A percentile compares a stretch with the other conserved stretches of the same genome.
Evolutionary conservation across 2,113 vertebrate genomes (phyloP).

Genomic region (Anolis carolinensis): DNA sequence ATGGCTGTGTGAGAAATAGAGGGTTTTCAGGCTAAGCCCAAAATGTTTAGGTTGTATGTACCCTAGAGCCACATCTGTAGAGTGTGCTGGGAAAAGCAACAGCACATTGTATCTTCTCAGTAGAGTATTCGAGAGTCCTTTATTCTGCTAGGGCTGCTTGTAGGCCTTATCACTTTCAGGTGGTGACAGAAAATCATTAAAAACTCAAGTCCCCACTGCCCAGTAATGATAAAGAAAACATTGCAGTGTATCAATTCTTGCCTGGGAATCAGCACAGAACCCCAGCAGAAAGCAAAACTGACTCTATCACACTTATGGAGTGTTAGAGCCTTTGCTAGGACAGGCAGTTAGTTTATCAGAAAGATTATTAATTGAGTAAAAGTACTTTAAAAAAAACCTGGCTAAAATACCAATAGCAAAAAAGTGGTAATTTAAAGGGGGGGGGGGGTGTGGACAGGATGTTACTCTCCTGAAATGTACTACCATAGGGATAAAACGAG

Average conservation of each 20-base stretch:
- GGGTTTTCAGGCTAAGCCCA: constrained; percentile 52
- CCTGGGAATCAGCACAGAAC: constrained; percentile 57
- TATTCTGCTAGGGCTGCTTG: constrained; percentile 68
- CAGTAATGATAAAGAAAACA: constrained; percentile 74
- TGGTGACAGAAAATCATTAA: constrained; percentile 80
- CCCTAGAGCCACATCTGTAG: constrained; percentile 47
- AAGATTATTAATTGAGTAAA: neutral
- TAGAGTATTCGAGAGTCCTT: constrained; percentile 65
- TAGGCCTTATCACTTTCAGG: constrained; percentile 72
- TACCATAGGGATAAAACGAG: too few species aligned
- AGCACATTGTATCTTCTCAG: constrained; percentile 56
- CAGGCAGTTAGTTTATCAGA: neutral
- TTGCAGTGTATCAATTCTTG: constrained; percentile 61
- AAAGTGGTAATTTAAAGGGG: too few species aligned
- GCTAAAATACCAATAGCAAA: neutral
- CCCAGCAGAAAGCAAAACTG: constrained; percentile 58
- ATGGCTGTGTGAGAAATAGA: constrained; percentile 19
- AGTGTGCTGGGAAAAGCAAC: constrained; percentile 42
- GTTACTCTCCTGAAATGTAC: too few species aligned
- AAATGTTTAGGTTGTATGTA: constrained; percentile 37
- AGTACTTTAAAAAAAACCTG: neutral
- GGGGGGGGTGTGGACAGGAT: too few species aligned
- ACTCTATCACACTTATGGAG: constrained; percentile 61
- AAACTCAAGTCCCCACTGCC: constrained; percentile 63
- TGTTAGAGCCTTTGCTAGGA: neutral